phyloP scores from a whole-genome alignment of 2,797 vertebrate species.

The Falco rusticolus region DNA sequence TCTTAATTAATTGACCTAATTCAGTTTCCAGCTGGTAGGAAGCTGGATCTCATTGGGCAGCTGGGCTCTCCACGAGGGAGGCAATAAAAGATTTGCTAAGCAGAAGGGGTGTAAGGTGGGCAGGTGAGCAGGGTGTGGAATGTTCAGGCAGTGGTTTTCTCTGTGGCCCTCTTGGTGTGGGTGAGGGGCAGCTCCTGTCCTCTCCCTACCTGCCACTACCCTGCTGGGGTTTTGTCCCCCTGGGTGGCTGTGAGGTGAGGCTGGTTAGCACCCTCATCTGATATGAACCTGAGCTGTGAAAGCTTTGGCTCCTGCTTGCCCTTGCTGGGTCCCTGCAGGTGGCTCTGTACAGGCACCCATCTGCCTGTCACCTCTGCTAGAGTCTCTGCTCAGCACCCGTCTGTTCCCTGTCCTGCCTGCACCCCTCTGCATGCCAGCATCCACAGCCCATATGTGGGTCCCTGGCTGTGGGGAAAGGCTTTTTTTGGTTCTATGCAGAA shows the following conservation, averaged over 20 bases:
- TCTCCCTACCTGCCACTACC: too few relatives aligned
- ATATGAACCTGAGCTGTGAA: rapidly evolving
- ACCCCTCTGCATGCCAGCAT: rapidly evolving
- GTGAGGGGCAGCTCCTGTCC: background rate
- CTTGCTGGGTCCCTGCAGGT: background rate
- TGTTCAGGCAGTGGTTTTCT: background rate
- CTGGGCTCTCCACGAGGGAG: background rate
- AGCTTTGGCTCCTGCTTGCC: background rate
- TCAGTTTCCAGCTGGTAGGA: slow-evolving; percentile 22
- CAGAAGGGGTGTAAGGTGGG: too few relatives aligned
- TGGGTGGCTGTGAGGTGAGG: background rate
- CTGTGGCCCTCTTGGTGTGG: too few relatives aligned
- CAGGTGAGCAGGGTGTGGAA: rapidly evolving
- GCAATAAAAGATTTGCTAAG: background rate
- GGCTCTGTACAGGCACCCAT: background rate
- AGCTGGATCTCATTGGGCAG: background rate
- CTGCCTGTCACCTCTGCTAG: background rate
- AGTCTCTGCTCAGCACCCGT: background rate
- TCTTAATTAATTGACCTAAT: slow-evolving; percentile 49
- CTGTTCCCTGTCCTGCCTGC: background rate
- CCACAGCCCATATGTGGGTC: background rate
- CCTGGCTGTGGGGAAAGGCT: background rate
- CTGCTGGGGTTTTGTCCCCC: rapidly evolving
- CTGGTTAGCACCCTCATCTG: rapidly evolving
- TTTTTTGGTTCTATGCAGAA: background rate